Evolutionary conservation across 2,113 vertebrate genomes (phyloP).

Genomic region (Genyomyrus donnyi): DNA sequence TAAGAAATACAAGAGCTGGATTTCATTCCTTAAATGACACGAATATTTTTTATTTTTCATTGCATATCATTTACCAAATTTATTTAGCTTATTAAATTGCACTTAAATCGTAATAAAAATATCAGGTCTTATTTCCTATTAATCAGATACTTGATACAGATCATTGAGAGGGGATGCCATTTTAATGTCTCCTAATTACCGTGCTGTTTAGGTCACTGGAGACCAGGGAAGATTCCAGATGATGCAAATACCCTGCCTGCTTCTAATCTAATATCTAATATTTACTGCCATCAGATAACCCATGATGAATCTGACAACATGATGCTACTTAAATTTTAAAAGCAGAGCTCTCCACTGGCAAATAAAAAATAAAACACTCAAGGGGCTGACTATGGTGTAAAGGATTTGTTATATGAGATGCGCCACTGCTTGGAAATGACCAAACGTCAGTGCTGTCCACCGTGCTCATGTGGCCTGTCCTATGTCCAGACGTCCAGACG

Average conservation of each 20-base stretch:
- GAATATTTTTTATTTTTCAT: neutral
- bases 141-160: neutral
- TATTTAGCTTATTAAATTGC: neutral
- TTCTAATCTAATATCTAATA: neutral
- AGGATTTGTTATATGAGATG: neutral
- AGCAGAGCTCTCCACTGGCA: neutral
- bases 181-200: neutral
- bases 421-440: neutral
- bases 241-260: neutral
- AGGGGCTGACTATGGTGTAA: neutral
- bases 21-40: neutral
- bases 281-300: neutral
- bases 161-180: neutral
- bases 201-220: neutral
- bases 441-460: neutral
- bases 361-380: neutral
- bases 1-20: neutral
- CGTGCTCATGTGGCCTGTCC: neutral
- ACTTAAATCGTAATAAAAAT: neutral
- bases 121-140: neutral
- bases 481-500: neutral
- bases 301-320: neutral
- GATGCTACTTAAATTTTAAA: neutral
- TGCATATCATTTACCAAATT: neutral
- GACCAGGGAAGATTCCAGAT: neutral